Conservation (phyloP, 2,888 invertebrate species). For the Masnerella sp. region DNA sequence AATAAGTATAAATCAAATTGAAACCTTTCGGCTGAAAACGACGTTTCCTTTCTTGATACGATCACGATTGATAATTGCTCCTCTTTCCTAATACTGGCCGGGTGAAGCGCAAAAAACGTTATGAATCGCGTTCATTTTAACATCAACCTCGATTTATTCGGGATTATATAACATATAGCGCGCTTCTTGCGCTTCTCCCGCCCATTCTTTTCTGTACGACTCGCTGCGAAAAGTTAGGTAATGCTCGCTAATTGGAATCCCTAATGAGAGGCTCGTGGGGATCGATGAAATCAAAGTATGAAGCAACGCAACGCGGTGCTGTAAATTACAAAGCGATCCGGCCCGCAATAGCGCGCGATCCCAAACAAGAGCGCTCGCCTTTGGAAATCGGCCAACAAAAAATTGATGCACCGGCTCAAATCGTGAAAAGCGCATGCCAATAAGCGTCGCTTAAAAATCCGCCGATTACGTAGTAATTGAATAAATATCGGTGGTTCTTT, state of each 20-base stretch:
- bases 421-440: conserved; percentile 41
- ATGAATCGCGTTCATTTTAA: too few species aligned
- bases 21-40: too few species aligned
- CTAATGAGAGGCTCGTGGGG: conserved; percentile 56
- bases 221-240: conserved; percentile 49
- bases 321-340: conserved; percentile 60
- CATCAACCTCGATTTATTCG: conserved; percentile 33
- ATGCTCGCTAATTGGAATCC: conserved; percentile 57
- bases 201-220: conserved; percentile 38
- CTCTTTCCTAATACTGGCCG: too few species aligned
- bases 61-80: too few species aligned
- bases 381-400: conserved; percentile 58
- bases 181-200: conserved; percentile 24
- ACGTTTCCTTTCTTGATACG: too few species aligned
- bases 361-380: conserved; percentile 54
- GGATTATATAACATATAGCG: conserved; percentile 41
- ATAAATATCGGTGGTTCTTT: conserved; percentile 14
- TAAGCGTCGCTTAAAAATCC: conserved; percentile 42
- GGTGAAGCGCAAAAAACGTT: too few species aligned
- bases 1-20: too few species aligned
- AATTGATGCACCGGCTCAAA: conserved; percentile 54
- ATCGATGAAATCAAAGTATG: conserved; percentile 62
- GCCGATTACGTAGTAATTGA: conserved; percentile 23
- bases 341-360: conserved; percentile 53
- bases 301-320: conserved; percentile 47